A percentile compares a stretch with the other conserved stretches of the same genome.
Evolutionary conservation across 2,888 invertebrate species (phyloP).

Genomic region (Cantharis flavilabris): DNA sequence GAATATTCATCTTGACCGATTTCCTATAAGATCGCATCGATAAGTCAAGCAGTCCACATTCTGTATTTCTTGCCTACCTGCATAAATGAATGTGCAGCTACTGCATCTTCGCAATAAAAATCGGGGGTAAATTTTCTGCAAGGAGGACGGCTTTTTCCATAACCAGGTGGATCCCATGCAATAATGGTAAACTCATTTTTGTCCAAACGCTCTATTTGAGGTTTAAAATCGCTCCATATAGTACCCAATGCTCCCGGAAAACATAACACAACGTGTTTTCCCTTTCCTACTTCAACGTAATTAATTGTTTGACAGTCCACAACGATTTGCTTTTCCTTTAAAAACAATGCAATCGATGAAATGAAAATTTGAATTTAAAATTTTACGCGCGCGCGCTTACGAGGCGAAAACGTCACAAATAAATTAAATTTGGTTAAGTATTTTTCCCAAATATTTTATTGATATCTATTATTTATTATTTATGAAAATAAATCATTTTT

Average conservation of each 20-base stretch:
- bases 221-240: slow-evolving; percentile 81
- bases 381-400: background rate
- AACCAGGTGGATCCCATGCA: slow-evolving; percentile 88
- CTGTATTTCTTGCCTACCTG: slow-evolving; percentile 56
- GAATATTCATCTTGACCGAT: slow-evolving; percentile 73
- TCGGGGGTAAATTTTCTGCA: slow-evolving; percentile 69
- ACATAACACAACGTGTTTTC: slow-evolving; percentile 66
- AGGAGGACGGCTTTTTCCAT: slow-evolving; percentile 83
- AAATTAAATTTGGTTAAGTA: too few species aligned
- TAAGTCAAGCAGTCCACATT: background rate
- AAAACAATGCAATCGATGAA: background rate
- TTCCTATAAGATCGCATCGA: slow-evolving; percentile 50
- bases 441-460: too few species aligned
- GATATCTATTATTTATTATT: too few species aligned
- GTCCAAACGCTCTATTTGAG: slow-evolving; percentile 72
- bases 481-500: background rate
- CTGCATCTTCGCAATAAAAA: slow-evolving; percentile 78
- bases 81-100: slow-evolving; percentile 72
- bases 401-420: background rate
- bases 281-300: slow-evolving; percentile 66
- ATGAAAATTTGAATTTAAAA: background rate
- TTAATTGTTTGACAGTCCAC: slow-evolving; percentile 66
- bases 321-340: slow-evolving; percentile 66
- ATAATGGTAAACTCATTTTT: slow-evolving; percentile 65
- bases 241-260: slow-evolving; percentile 83